Evolutionary conservation across 2,888 invertebrate species (phyloP).

Genomic region (Phalera bucephala): DNA sequence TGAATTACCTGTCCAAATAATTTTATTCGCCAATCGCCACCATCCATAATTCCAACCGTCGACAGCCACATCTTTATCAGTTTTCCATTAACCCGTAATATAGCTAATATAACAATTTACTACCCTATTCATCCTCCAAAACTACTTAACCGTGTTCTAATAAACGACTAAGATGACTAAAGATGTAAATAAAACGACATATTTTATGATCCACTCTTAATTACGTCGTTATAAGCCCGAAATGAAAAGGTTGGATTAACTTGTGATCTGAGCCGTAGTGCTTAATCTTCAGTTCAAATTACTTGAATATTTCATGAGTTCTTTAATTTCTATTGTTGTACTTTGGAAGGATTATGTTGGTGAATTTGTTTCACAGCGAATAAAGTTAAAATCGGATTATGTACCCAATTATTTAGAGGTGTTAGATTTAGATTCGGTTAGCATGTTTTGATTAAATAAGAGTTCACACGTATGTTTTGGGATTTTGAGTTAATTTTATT

Average conservation of each 20-base stretch:
- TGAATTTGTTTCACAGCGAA: too few species aligned
- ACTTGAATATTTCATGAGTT: not conserved
- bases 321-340: not conserved
- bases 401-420: too few species aligned
- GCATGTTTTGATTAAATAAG: too few species aligned
- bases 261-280: not conserved
- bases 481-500: too few species aligned
- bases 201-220: conserved; percentile 1
- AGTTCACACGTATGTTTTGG: too few species aligned
- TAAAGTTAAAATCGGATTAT: too few species aligned
- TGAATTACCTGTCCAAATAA: too few species aligned
- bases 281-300: not conserved
- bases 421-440: too few species aligned
- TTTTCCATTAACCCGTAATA: too few species aligned
- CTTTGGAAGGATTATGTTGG: not conserved
- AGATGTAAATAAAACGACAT: conserved; percentile 1
- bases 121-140: not conserved
- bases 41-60: too few species aligned
- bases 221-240: not conserved
- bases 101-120: not conserved
- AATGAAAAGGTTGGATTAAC: not conserved
- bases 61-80: too few species aligned
- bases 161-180: not conserved
- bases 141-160: not conserved
- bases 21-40: too few species aligned